Base-by-base conservation (phyloP, 2,888 invertebrate genomes). In the Ornithoptera priamus region DNA sequence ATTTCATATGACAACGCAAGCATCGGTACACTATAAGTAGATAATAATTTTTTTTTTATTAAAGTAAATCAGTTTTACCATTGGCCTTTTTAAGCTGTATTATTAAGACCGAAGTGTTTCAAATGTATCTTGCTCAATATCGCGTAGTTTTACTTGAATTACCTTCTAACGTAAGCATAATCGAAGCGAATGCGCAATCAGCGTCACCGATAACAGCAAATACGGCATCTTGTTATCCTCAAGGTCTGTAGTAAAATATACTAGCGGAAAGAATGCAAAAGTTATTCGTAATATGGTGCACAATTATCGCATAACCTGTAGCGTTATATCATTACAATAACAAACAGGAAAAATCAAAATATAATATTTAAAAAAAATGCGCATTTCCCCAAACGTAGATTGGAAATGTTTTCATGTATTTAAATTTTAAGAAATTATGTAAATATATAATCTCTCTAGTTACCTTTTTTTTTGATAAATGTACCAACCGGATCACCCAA, bases 141-240 rank as follows among this genome's bases (percentile, higher is more conserved):
- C 24, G 8, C 22, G 50, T 24, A 50, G n/a, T 30, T 68, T n/a
- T 62, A 62, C 42, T 46, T 66, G 42, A 36, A 66, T 67, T 62
- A 42, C 22, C 56, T 22, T 56, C 20, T 17, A 18, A 62, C 56
- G 61, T 61, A 67, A 36, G 66, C 53, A 61, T 67, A 53, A 56
- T 53, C 67, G 67, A 17, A 62, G 39, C 66, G 65, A 66, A 59
- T 67, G 53, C 60, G 61, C 67, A 66, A n/a, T 22, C 20, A n/a
- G 39, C 62, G 62, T 53, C 61, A 4, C 22, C 67, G 67, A 67
- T 67, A 67, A 67, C 61, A 36, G 61, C 61, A 60, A 42, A 67
- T 36, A 53, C 39, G 67, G 39, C 56, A n/a, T 61, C 60, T 39
- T 30, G 50, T 20, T 65, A 58, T 65, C 42, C 58, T 30, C 65